Conservation (phyloP, 2,113 vertebrate species). For the Hyla sarda region DNA sequence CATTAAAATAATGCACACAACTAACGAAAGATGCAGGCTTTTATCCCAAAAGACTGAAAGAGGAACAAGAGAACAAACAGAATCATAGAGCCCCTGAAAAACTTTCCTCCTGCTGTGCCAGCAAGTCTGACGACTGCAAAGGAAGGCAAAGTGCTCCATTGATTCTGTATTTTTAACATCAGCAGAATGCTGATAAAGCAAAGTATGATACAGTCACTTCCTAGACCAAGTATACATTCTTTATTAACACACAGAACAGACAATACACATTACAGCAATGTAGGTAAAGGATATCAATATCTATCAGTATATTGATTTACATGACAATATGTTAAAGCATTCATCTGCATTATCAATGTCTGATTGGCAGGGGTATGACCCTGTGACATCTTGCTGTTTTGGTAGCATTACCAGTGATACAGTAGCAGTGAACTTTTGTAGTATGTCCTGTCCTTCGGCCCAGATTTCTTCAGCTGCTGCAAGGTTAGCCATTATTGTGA, state of each 20-base stretch:
- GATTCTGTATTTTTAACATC: slow-evolving; percentile 34
- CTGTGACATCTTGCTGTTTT: too few relatives aligned
- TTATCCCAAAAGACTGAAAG: not conserved
- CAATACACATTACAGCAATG: not conserved
- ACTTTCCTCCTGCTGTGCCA: slow-evolving; percentile 22
- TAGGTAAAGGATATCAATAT: not conserved
- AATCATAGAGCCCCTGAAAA: not conserved
- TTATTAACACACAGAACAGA: not conserved
- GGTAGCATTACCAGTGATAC: too few relatives aligned
- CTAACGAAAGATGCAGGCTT: not conserved
- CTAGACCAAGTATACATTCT: not conserved
- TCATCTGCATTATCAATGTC: too few relatives aligned
- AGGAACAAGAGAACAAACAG: not conserved
- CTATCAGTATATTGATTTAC: not conserved
- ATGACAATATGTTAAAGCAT: not conserved
- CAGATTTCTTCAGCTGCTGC: too few relatives aligned
- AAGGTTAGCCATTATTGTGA: too few relatives aligned
- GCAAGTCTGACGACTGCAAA: slow-evolving; percentile 1
- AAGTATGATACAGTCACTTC: slow-evolving; percentile 7
- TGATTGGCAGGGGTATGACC: too few relatives aligned
- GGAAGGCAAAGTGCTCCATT: slow-evolving; percentile 9
- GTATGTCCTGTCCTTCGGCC: too few relatives aligned
- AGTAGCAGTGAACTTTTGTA: too few relatives aligned
- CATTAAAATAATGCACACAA: not conserved
- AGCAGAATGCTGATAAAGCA: slow-evolving; percentile 28